Base-by-base conservation (phyloP, 2,888 invertebrate species). In the Phytoseiulus persimilis region DNA sequence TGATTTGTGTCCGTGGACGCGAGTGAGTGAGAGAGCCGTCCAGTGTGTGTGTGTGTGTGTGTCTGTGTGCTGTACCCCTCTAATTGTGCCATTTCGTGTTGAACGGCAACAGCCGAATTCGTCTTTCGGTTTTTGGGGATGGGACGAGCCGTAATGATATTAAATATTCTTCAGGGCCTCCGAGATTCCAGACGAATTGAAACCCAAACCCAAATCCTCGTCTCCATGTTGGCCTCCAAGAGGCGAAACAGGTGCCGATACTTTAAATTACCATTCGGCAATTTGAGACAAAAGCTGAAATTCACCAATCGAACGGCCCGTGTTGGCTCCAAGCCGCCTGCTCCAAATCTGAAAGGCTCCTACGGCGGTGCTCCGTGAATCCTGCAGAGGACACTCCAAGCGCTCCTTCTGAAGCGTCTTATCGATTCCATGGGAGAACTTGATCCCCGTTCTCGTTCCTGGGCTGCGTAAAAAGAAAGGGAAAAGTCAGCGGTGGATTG, bases 111-210 rank as follows among this genome's bases (percentile, higher is more conserved):
- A 28, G 65, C 65, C 5, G 65, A 65, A 65, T 65, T 65, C 65
- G 65, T 6, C 65, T 65, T 28, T 65, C 11, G 65, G 65, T 65
- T 65, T 65, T 65, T 65, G 65, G 65, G 65, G 65, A 65, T 65
- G 65, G 65, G 65, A 65, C 65, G 65, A 65, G 65, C 65, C 65
- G 65, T 65, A 65, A 65, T 65, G 65, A 65, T 65, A 65, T 65
- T 65, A 65, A 65, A 65, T 65, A 65, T 65, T 65, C 65, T 65
- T 18, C 9, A 65, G 65, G 65, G 65, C 65, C 65, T 65, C 65
- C 28, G 28, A 65, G 65, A 65, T 65, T 65, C 65, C 65, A 65
- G 65, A 65, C 65, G 65, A 65, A 65, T 65, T 65, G 65, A 65
- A 65, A 65, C 65, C 65, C 28, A 65, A 65, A 65, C 65, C 65